Evolutionary conservation across 2,113 vertebrate genomes (phyloP), one percentile per base, ranked within the genome.

Genomic region (Pipra filicauda): DNA sequence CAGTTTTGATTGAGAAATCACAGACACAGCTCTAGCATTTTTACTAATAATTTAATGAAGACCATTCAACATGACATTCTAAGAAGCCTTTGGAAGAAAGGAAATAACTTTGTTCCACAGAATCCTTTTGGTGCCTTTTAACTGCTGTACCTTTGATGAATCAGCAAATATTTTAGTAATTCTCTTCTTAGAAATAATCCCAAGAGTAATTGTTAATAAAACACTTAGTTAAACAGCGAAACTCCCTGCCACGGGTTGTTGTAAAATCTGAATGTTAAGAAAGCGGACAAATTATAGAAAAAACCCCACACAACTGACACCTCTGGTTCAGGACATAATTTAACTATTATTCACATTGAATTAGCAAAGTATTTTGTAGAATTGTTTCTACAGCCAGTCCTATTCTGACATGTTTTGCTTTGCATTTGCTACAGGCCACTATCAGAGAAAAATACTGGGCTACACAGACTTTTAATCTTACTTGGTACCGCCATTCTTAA

Each of bases 181-280:
- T 93, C 43, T 51, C 31, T 72, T 85, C 21, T 96, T 31, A 74
- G 58, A 93, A 23, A 91, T 69, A 96, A 93, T 84, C 94, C 62
- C 55, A 96, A 85, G 35, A 77, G 75, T 61, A 78, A 92, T 48
- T 87, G 89, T 35, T 92, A 91, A 89, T 57, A 13, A 52, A 85
- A 95, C 91, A 95, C 91, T 64, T 81, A 95, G 72, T 93, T 93
- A 95, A 84, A 76, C 35, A 2, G 57, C 65, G 57, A 93, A 95
- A 92, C 23, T 66, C 72, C 46, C 52, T 71, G 52, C 39, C 2
- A 12, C 1, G 33, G 20, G 33, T 66, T 73, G 33, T 21, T 70
- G 11, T 91, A 95, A 95, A 91, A 91, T 41, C 24, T 35, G 7
- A 89, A 27, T 14, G 2, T 55, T 87, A 89, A 89, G 65, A 28